phyloP scores from a whole-genome alignment of 2,113 vertebrate genomes.

The Caranx ignobilis region DNA sequence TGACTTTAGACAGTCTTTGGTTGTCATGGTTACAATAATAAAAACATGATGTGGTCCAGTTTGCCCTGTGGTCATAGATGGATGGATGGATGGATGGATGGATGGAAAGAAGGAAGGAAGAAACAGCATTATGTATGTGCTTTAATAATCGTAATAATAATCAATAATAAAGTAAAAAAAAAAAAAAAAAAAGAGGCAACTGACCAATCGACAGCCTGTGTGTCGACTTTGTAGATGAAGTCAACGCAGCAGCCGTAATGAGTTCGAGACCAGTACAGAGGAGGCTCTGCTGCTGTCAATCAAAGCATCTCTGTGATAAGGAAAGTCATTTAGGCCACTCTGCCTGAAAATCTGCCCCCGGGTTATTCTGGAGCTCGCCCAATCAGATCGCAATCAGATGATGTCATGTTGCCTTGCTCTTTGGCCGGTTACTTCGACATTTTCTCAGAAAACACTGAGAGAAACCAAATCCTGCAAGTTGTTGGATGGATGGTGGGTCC shows the following conservation, averaged over 20 bases:
- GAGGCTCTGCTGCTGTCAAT: slow-evolving; percentile 29
- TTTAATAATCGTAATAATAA: no score
- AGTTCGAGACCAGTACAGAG: not conserved
- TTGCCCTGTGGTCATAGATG: no score
- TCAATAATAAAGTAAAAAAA: no score
- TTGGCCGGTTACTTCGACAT: not conserved
- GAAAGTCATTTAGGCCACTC: not conserved
- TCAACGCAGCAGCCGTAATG: not conserved
- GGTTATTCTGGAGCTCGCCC: not conserved
- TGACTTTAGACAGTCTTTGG: no score
- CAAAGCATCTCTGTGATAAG: slow-evolving; percentile 28
- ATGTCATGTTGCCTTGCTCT: not conserved
- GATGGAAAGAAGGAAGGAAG: no score
- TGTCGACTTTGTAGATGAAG: not conserved
- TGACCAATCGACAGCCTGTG: not conserved
- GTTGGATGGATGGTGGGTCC: no score
- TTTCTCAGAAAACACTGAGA: not conserved
- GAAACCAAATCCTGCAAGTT: no score
- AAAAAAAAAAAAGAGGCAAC: no score
- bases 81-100: no score
- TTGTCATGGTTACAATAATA: no score
- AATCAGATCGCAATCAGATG: not conserved
- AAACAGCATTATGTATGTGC: no score
- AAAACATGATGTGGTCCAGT: no score
- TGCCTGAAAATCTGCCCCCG: not conserved